Evolutionary conservation across 37 sponge, comb jelly and placozoan species (phyloP).

Genomic region (Agelas oroides): DNA sequence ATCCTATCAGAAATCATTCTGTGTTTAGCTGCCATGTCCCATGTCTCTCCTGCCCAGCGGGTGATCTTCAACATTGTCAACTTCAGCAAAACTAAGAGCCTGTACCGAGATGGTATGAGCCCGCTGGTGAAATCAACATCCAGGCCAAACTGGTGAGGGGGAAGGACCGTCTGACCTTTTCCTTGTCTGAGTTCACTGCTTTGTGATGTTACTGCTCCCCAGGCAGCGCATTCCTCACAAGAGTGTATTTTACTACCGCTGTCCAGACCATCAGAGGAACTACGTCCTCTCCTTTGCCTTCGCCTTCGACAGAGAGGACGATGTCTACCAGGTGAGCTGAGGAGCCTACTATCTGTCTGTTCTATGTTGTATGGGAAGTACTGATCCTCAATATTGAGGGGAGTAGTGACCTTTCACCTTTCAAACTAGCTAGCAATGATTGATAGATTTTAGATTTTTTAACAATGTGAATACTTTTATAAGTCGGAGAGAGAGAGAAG

Average conservation of each 20-base stretch:
- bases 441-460: too few relatives aligned
- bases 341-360: not conserved
- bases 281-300: conserved; percentile 96
- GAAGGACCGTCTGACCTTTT: too few relatives aligned
- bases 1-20: too few relatives aligned
- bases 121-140: conserved; percentile 93
- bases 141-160: conserved; percentile 84
- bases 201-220: too few relatives aligned
- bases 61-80: conserved; percentile 96
- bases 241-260: conserved; percentile 93
- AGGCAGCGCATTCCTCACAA: conserved; percentile 91
- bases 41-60: conserved; percentile 43
- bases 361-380: not conserved
- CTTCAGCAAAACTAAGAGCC: conserved; percentile 94
- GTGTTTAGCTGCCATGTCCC: too few relatives aligned
- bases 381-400: too few relatives aligned
- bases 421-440: too few relatives aligned
- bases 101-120: conserved; percentile 95
- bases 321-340: conserved; percentile 80
- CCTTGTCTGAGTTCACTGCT: too few relatives aligned
- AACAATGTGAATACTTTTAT: too few relatives aligned
- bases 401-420: too few relatives aligned
- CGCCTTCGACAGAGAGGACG: conserved; percentile 91
- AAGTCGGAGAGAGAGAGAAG: too few relatives aligned
- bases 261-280: conserved; percentile 92